phyloP scores from a whole-genome alignment of 2,888 invertebrate genomes.

The Ceramica pisi region DNA sequence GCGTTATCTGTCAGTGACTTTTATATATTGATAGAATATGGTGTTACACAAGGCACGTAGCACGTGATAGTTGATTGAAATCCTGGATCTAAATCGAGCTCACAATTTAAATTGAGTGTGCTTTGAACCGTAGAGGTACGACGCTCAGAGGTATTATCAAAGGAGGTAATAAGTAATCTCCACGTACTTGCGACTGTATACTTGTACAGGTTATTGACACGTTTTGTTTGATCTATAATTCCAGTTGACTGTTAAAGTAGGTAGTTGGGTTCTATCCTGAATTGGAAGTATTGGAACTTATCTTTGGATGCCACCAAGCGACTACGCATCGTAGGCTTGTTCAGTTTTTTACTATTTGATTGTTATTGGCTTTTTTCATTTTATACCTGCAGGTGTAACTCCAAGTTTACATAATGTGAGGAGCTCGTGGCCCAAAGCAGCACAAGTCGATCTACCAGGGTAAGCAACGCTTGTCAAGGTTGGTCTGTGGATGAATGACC shows the following conservation, averaged over 20 bases:
- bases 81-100: slow-evolving; percentile 33
- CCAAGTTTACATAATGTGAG: too few species aligned
- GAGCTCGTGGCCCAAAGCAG: too few species aligned
- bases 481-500: too few species aligned
- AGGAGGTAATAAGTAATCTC: neutral
- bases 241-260: neutral
- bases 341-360: too few species aligned
- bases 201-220: neutral
- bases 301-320: neutral
- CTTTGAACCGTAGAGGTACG: slow-evolving; percentile 37
- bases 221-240: neutral
- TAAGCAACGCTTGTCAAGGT: too few species aligned
- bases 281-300: neutral
- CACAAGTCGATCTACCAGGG: too few species aligned
- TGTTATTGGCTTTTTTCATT: too few species aligned
- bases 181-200: too few species aligned
- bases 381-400: too few species aligned
- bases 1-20: too few species aligned
- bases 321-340: too few species aligned
- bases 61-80: slow-evolving; percentile 54
- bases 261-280: neutral
- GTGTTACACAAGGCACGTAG: slow-evolving; percentile 13
- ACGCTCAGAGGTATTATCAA: slow-evolving; percentile 9
- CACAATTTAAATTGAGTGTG: slow-evolving; percentile 60
- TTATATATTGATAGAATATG: neutral